These are phyloP conservation scores for Lobophora halterata DNA, from an alignment of 2,888 invertebrate genomes.

Conservation along the genomic window DNA sequence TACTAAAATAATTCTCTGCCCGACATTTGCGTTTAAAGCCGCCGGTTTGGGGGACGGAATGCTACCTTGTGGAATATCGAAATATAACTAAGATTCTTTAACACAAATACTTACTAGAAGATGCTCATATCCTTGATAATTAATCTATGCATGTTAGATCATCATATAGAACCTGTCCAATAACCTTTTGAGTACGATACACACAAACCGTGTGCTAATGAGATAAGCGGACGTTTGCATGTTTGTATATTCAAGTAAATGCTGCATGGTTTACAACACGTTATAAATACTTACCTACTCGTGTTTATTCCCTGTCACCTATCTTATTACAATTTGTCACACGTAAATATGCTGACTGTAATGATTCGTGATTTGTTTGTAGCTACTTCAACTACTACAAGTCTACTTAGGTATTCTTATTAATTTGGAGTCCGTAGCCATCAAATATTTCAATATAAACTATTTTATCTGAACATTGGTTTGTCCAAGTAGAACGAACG, in stretches of 20 bases:
- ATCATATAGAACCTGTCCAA: slow-evolving; percentile 62
- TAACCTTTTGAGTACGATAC: slow-evolving; percentile 52
- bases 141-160: slow-evolving; percentile 71
- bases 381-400: too few species aligned
- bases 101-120: slow-evolving; percentile 19
- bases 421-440: not conserved
- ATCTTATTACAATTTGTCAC: slow-evolving; percentile 5
- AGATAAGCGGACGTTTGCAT: slow-evolving; percentile 32
- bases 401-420: not conserved
- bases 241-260: slow-evolving; percentile 19
- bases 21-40: slow-evolving; percentile 14
- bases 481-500: slow-evolving; percentile 24
- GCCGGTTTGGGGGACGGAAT: slow-evolving; percentile 8
- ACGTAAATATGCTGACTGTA: too few species aligned
- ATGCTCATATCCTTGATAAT: slow-evolving; percentile 47
- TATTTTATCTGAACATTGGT: slow-evolving; percentile 25
- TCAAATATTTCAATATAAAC: not conserved
- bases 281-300: slow-evolving; percentile 8
- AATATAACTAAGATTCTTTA: slow-evolving; percentile 14
- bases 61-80: slow-evolving; percentile 6
- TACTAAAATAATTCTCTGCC: slow-evolving; percentile 11
- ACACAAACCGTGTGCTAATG: slow-evolving; percentile 31
- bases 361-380: too few species aligned
- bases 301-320: not conserved
- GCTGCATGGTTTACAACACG: slow-evolving; percentile 3